Evolutionary conservation across 2,113 vertebrate genomes (phyloP), one percentile per base, ranked within the genome.

Genomic region (Eulemur rufifrons): DNA sequence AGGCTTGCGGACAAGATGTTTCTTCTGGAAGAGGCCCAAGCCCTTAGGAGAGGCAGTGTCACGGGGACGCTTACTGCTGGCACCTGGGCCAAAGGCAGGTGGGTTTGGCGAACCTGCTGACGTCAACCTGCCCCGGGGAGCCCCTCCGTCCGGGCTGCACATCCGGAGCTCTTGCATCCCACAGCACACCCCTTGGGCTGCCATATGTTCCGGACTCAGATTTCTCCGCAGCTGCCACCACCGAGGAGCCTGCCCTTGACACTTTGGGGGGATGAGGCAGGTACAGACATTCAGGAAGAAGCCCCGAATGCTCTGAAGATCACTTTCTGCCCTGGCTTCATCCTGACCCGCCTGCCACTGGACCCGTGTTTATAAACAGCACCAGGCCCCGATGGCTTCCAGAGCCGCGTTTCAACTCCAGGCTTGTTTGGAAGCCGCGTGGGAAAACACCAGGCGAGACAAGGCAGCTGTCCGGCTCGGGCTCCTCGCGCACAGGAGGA

Each of bases 161-260:
- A 42, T 15, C 32, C 20, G 5, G 74, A 59, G 34, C 23, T 25
- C 17, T 0, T 4, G n/a, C 92, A 73, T 77, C 77, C 64, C 6
- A 14, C 64, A 52, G 86, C 61, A 73, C 45, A 42, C 25, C 76
- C 85, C 85, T 80, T 47, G 37, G 42, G 61, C 76, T 76, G 66
- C 96, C 96, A 94, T 74, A 69, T 86, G 93, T 47, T 97, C 52
- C 9, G 8, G 11, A 82, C 68, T 94, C 29, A 0, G 63, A 76
- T 83, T 97, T 93, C 96, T 69, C 56, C 47, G 54, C 87, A 97
- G 95, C 94, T 95, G 85, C 95, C 37, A 66, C 81, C 37, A 39
- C 34, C 0, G 0, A 52, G 63, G 52, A 85, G 76, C 42, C 87
- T 59, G 90, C 39, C 56, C 68, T 71, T 45, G 71, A 74, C 80